Evolutionary conservation across 1,140 invertebrate genomes (phyloP).

Genomic region (Atta colombica): DNA sequence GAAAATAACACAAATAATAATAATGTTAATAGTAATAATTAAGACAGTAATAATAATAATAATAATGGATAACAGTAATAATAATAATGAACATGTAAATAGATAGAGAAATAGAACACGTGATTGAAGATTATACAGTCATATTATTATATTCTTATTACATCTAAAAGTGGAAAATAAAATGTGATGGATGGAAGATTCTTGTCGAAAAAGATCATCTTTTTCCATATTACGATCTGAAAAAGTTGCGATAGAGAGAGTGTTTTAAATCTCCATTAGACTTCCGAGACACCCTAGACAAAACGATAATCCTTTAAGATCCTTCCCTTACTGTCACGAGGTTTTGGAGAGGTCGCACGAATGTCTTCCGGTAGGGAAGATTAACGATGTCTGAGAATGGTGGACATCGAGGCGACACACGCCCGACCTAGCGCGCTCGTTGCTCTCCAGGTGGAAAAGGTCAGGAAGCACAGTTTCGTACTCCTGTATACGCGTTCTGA

Average conservation of each 20-base stretch:
- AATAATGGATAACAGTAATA: no score
- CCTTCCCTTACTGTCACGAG: conserved; percentile 25
- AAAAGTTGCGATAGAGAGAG: not conserved
- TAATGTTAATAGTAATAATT: no score
- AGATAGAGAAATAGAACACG: no score
- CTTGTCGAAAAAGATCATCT: not conserved
- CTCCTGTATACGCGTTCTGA: conserved; percentile 17
- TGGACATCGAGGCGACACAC: conserved; percentile 7
- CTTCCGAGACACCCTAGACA: conserved; percentile 20
- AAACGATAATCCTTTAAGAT: conserved; percentile 51
- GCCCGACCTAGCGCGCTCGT: not conserved
- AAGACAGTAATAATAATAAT: no score
- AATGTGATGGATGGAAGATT: not conserved
- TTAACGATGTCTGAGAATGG: conserved; percentile 36
- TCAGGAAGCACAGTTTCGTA: conserved; percentile 48
- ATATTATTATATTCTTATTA: no score
- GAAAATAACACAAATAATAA: no score
- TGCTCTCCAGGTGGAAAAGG: conserved; percentile 55
- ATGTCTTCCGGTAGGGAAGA: conserved; percentile 53
- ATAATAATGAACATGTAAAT: no score
- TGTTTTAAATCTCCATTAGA: no score
- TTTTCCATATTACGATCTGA: not conserved
- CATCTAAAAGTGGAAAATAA: not conserved
- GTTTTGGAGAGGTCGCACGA: conserved; percentile 35
- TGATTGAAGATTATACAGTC: no score